phyloP scores from a whole-genome alignment of 2,888 invertebrate species.

The Malthinus seriepunctatus region DNA sequence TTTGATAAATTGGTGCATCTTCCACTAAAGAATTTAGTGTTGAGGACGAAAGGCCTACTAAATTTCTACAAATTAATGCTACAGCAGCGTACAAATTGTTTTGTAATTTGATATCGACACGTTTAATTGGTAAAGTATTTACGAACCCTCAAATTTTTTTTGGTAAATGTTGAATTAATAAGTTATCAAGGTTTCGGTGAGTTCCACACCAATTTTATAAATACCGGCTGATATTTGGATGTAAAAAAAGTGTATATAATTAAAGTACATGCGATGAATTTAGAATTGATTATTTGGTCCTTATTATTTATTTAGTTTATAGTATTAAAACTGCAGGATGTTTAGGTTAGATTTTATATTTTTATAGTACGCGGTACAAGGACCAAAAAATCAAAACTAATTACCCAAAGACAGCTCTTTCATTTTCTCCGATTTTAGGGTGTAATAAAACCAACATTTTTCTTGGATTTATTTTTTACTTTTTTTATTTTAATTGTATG shows the following conservation, averaged over 20 bases:
- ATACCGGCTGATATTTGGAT: conserved; percentile 2
- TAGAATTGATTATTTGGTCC: conserved; percentile 31
- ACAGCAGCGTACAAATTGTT: no score
- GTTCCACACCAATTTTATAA: not conserved
- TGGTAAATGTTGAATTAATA: no score
- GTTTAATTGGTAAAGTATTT: no score
- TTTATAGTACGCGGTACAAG: conserved; percentile 32
- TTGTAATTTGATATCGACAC: no score
- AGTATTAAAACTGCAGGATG: not conserved
- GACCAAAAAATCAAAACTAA: conserved; percentile 31
- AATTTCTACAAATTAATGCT: no score
- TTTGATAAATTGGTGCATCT: no score
- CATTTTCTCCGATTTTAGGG: conserved; percentile 27
- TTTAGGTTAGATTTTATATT: conserved; percentile 2
- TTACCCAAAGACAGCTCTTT: conserved; percentile 32
- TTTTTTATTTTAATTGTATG: not conserved
- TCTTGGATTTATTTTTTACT: not conserved
- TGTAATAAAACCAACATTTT: not conserved
- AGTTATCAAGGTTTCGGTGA: no score
- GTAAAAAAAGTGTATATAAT: no score
- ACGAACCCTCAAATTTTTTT: no score
- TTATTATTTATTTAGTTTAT: conserved; percentile 8
- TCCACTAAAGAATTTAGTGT: no score
- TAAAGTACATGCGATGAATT: conserved; percentile 14
- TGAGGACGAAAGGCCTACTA: no score